These are phyloP conservation scores for Hoplodrina ambigua DNA, from an alignment of 2,888 invertebrate genomes.

Conservation along the genomic window DNA sequence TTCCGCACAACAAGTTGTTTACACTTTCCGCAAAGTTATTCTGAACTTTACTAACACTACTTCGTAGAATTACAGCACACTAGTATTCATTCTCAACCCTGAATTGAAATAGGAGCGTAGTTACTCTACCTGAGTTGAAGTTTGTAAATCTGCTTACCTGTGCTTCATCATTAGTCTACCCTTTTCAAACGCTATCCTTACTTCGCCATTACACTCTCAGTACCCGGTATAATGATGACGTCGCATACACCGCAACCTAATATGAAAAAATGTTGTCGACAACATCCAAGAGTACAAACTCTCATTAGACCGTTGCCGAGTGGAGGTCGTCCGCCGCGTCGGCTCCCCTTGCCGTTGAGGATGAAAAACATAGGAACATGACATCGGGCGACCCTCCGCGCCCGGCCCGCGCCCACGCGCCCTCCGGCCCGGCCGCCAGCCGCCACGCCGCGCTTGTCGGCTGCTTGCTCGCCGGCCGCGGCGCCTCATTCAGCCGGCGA, in stretches of 20 bases:
- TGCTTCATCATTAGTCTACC: constrained; percentile 52
- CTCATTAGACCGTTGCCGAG: constrained; percentile 74
- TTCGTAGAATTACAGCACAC: constrained; percentile 14
- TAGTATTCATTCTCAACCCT: constrained; percentile 11
- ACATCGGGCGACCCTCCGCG: constrained; percentile 78
- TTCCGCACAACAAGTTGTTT: constrained; percentile 32
- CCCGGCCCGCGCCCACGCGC: constrained; percentile 85
- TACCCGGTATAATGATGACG: constrained; percentile 47
- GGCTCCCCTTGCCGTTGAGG: constrained; percentile 74
- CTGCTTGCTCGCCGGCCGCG: constrained; percentile 67
- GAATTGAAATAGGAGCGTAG: constrained; percentile 4
- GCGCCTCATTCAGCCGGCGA: constrained; percentile 87
- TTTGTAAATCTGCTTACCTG: constrained; percentile 45
- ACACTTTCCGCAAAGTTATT: constrained; percentile 28
- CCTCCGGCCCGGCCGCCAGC: constrained; percentile 73
- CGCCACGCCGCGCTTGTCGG: constrained; percentile 77
- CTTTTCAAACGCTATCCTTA: constrained; percentile 29
- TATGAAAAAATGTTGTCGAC: constrained; percentile 66
- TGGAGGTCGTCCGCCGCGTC: constrained; percentile 73
- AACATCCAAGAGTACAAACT: constrained; percentile 69
- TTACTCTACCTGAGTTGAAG: constrained; percentile 15
- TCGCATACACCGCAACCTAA: constrained; percentile 56
- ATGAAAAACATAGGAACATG: constrained; percentile 82
- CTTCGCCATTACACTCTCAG: constrained; percentile 22
- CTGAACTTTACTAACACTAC: constrained; percentile 28